These are phyloP conservation scores for Brachymystax lenok DNA, from an alignment of 2,797 vertebrate species.

Conservation along the genomic window DNA sequence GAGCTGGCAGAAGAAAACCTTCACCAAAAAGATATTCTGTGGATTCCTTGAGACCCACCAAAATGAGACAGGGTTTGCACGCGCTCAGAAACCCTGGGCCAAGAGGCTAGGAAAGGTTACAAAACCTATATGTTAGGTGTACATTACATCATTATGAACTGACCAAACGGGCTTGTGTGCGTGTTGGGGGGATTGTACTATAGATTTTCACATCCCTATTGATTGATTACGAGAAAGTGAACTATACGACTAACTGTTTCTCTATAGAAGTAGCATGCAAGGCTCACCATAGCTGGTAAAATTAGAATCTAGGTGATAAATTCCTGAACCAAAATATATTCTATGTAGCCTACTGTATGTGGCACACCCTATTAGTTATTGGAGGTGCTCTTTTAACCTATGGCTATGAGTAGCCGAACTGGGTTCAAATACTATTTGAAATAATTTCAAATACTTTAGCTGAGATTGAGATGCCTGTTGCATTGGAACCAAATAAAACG, in stretches of 20 bases:
- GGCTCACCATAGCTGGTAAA: neutral
- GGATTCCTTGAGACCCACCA: conserved; percentile 74
- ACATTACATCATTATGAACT: neutral
- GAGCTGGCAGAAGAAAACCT: conserved; percentile 78
- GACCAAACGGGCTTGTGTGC: conserved; percentile 2
- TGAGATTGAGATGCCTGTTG: too few species aligned
- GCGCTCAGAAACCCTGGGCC: conserved; percentile 77
- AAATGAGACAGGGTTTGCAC: conserved; percentile 68
- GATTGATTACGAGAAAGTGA: too few species aligned
- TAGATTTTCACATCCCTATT: too few species aligned
- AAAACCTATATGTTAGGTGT: neutral
- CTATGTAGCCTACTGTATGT: neutral
- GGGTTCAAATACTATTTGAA: neutral
- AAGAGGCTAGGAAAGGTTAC: conserved; percentile 75
- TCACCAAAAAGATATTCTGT: conserved; percentile 77
- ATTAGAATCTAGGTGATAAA: neutral
- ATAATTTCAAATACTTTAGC: too few species aligned
- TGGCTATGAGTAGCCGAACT: neutral
- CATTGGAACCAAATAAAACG: too few species aligned
- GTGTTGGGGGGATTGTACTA: neutral
- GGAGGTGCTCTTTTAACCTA: neutral
- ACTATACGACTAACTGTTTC: too few species aligned
- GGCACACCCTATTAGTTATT: conserved; percentile 4
- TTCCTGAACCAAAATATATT: conserved; percentile 2
- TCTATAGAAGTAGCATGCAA: neutral